A percentile compares a stretch with the other conserved stretches of the same genome.
Evolutionary conservation across 2,113 vertebrate genomes (phyloP).

Genomic region (Rallus limicola): DNA sequence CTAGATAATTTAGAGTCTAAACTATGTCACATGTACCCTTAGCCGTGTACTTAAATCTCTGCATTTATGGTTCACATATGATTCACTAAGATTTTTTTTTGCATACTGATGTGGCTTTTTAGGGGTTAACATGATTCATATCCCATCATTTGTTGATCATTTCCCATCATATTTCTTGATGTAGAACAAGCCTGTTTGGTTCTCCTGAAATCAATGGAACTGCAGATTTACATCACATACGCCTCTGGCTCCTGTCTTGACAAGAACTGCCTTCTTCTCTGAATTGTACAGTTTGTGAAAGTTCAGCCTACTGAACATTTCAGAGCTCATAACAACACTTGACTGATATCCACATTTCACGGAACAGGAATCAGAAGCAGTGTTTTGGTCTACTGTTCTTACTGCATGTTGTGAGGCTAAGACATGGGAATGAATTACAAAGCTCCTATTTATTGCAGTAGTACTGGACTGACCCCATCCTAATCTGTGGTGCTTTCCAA

Average conservation of each 20-base stretch:
- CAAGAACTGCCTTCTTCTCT: background rate
- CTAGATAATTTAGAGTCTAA: background rate
- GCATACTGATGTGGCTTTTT: background rate
- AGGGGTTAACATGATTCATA: background rate
- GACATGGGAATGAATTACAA: background rate
- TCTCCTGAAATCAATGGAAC: background rate
- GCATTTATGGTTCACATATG: fast-evolving
- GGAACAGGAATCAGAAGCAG: background rate
- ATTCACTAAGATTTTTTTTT: background rate
- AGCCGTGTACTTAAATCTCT: background rate
- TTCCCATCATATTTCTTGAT: background rate
- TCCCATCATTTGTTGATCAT: background rate
- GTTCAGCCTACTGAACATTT: background rate
- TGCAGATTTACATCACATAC: background rate
- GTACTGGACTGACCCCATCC: background rate
- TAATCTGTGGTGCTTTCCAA: background rate
- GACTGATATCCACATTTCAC: background rate
- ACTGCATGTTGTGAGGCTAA: background rate
- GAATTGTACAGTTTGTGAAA: background rate
- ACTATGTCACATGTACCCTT: background rate
- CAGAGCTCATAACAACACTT: background rate
- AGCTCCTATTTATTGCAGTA: background rate
- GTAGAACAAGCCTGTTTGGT: background rate
- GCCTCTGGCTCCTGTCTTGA: background rate
- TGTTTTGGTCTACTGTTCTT: background rate